Conservation (phyloP, 2,113 vertebrate species). For the Enhydra lutris region DNA sequence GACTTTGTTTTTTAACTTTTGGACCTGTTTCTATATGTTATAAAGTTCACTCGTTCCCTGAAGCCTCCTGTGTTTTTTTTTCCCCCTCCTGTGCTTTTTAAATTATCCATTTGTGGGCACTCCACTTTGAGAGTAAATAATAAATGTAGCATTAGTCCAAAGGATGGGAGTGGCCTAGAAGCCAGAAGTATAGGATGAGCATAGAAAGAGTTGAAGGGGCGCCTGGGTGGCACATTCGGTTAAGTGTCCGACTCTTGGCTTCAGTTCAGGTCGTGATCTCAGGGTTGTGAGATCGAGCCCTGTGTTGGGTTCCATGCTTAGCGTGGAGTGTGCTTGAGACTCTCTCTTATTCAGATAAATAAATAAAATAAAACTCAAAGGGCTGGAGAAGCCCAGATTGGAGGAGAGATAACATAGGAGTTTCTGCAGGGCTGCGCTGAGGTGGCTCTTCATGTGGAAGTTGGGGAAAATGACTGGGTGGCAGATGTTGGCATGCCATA, state of each 20-base stretch:
- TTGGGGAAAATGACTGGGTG: background rate
- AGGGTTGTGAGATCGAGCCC: no score
- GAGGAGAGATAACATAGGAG: background rate
- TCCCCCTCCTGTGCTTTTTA: background rate
- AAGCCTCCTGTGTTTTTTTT: background rate
- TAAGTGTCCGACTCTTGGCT: no score
- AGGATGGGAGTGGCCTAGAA: background rate
- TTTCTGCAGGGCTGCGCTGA: background rate
- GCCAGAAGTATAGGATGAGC: background rate
- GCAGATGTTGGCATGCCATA: background rate
- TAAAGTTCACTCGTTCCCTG: background rate
- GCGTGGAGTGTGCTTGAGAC: no score
- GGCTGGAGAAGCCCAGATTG: background rate
- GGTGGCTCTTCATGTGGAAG: background rate
- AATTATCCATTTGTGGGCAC: background rate
- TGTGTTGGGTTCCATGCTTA: no score
- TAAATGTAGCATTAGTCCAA: background rate
- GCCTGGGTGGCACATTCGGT: no score
- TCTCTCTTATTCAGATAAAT: no score
- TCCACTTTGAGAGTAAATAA: background rate
- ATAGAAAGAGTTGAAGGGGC: no score
- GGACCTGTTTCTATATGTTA: background rate
- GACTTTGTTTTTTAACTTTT: background rate
- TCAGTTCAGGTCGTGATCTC: no score
- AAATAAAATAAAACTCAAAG: background rate